phyloP scores from a whole-genome alignment of 1,140 invertebrate genomes.

The Asbolus verrucosus region DNA sequence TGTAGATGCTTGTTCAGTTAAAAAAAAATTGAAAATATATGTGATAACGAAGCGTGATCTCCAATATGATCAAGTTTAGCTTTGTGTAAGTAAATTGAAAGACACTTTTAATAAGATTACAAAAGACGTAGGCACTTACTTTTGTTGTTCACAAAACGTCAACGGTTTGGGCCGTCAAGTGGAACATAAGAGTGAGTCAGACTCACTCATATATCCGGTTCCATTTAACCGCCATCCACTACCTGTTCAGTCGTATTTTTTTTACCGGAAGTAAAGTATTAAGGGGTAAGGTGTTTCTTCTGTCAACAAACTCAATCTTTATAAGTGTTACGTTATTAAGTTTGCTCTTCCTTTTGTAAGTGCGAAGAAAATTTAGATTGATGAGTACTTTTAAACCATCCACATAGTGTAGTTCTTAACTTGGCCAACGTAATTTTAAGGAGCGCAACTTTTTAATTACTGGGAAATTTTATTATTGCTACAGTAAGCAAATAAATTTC shows the following conservation, averaged over 20 bases:
- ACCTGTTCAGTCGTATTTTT: conserved; percentile 28
- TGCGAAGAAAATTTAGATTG: conserved; percentile 21
- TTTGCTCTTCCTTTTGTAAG: conserved; percentile 4
- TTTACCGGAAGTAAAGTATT: conserved; percentile 30
- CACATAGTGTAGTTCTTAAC: conserved; percentile 17
- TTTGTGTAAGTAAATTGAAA: conserved; percentile 13
- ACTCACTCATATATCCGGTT: conserved; percentile 28
- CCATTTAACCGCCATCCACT: conserved; percentile 31
- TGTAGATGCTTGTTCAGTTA: not conserved
- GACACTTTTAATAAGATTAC: conserved; percentile 25
- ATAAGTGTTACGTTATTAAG: conserved; percentile 9
- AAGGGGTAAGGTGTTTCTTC: conserved; percentile 30
- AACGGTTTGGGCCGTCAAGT: conserved; percentile 31
- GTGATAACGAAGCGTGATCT: too few relatives aligned
- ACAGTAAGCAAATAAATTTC: conserved; percentile 24
- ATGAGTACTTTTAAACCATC: conserved; percentile 24
- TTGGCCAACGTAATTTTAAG: conserved; percentile 7
- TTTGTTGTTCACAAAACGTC: conserved; percentile 9
- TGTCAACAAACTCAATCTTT: conserved; percentile 30
- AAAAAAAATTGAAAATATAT: too few relatives aligned
- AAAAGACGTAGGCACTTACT: conserved; percentile 27
- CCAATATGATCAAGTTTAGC: conserved; percentile 26
- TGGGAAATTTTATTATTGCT: conserved; percentile 19
- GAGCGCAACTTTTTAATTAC: conserved; percentile 24
- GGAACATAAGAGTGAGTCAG: conserved; percentile 21